Evolutionary conservation across 2,888 invertebrate genomes (phyloP).

Genomic region (Sepioteuthis lessoniana): DNA sequence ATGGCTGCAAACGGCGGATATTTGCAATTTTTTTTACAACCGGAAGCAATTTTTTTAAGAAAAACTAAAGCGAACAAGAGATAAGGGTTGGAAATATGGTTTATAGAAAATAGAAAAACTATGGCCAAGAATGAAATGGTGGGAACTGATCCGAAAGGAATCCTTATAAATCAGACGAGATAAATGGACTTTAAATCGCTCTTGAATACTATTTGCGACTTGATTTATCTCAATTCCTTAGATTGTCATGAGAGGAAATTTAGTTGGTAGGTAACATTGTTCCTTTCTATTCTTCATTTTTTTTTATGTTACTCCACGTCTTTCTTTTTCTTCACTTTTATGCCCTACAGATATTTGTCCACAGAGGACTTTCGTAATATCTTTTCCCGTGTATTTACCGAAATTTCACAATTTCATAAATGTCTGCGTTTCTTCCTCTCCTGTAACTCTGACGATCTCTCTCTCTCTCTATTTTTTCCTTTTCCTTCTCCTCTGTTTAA

Average conservation of each 20-base stretch:
- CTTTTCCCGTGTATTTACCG: too few species aligned
- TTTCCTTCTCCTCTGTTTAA: too few species aligned
- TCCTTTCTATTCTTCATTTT: too few species aligned
- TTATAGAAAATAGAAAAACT: neutral
- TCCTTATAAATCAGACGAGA: slow-evolving; percentile 6
- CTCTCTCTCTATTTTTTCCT: too few species aligned
- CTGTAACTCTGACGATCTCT: too few species aligned
- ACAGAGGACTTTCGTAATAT: too few species aligned
- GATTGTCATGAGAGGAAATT: too few species aligned
- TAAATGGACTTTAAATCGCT: neutral
- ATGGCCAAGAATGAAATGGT: neutral
- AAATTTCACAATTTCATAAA: too few species aligned
- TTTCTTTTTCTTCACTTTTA: too few species aligned
- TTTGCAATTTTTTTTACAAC: neutral
- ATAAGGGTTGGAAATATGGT: neutral
- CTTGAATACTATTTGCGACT: neutral
- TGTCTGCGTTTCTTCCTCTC: too few species aligned
- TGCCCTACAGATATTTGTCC: too few species aligned
- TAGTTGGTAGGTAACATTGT: neutral
- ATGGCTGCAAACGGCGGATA: neutral
- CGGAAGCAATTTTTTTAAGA: neutral
- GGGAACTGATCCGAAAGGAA: neutral
- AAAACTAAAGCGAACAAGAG: neutral
- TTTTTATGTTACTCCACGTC: too few species aligned
- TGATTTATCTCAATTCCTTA: neutral